Evolutionary conservation across 2,797 vertebrate genomes (phyloP).

Genomic region (Hoplostethus atlanticus): DNA sequence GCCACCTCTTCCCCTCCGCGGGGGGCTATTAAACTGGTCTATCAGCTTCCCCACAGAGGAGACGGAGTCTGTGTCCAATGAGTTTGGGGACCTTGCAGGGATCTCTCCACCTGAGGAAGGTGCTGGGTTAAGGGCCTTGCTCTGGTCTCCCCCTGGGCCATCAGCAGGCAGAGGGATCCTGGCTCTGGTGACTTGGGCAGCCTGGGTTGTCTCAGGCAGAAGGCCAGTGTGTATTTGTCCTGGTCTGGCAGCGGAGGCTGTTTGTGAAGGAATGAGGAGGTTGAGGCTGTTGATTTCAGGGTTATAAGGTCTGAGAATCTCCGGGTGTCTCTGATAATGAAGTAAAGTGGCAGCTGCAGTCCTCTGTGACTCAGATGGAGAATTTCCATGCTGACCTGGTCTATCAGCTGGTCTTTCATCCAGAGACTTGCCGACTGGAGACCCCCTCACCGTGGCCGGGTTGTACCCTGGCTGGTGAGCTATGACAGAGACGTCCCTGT

Average conservation of each 20-base stretch:
- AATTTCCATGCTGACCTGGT: constrained; percentile 44
- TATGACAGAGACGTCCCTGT: constrained; percentile 65
- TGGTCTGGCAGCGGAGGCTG: constrained; percentile 5
- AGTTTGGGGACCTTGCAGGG: constrained; percentile 68
- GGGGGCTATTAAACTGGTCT: constrained; percentile 90
- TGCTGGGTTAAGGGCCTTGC: constrained; percentile 26
- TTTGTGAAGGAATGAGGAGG: constrained; percentile 56
- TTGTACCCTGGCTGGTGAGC: constrained; percentile 76
- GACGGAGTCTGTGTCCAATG: constrained; percentile 88
- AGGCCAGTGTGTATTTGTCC: constrained; percentile 5
- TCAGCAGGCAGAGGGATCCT: constrained; percentile 78
- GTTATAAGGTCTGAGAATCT: constrained; percentile 90
- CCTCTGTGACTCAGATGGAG: constrained; percentile 69
- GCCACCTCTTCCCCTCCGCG: constrained; percentile 86
- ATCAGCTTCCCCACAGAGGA: constrained; percentile 91
- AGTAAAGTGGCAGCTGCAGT: constrained; percentile 72
- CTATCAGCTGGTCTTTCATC: constrained; percentile 35
- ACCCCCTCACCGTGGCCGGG: constrained; percentile 59
- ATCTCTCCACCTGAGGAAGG: constrained; percentile 27
- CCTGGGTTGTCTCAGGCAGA: constrained; percentile 18
- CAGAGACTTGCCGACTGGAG: constrained; percentile 23
- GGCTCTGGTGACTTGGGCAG: constrained; percentile 53
- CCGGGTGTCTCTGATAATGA: constrained; percentile 92
- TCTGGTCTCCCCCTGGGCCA: constrained; percentile 40
- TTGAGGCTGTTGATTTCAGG: constrained; percentile 85